Evolutionary conservation across 2,888 invertebrate species (phyloP), one percentile per base, ranked within the genome.

Genomic region (Colostygia pectinataria): DNA sequence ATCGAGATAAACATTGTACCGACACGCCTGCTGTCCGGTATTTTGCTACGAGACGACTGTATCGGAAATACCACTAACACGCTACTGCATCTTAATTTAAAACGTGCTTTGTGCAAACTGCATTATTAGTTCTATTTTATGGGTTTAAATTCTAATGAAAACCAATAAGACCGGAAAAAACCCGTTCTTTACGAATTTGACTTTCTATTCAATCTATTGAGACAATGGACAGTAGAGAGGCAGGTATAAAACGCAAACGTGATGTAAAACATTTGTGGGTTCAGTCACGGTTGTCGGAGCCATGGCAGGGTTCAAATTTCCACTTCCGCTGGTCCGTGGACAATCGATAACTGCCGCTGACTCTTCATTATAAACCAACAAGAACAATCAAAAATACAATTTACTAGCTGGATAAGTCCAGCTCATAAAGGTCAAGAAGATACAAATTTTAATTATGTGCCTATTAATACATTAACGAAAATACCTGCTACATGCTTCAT

Each of bases 301-400:
- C 77, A 76, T 83, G 77, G 74, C 78, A 72, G 77, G 79, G 80
- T 74, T 87, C 80, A 78, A 83, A 84, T 87, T 86, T 80, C 81
- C 71, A 84, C 83, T 83, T 87, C 87, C 87, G 86, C 70, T 68
- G 68, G 74, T 74, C 74, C 74, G 77, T 79, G 77, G 80, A 85
- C 84, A 86, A 87, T 86, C 83, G 82, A 83, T 83, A 82, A 83
- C 80, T 80, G 72, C 79, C 78, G 75, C 68, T 71, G 78, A 74
- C 74, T 80, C 74, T 80, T 78, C 79, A 78, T 78, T 80, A 78
- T 76, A 78, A 80, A 78, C 71, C 74, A 81, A 81, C 74, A 81
- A 80, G 76, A 77, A 78, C 71, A 77, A 81, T 80, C 77, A 79
- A 64, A 68, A 71, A 69, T 65, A 71, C 65, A 63, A 58, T 58